Base-by-base conservation (phyloP, 2,797 vertebrate genomes). In the Macroramphosus scolopax region DNA sequence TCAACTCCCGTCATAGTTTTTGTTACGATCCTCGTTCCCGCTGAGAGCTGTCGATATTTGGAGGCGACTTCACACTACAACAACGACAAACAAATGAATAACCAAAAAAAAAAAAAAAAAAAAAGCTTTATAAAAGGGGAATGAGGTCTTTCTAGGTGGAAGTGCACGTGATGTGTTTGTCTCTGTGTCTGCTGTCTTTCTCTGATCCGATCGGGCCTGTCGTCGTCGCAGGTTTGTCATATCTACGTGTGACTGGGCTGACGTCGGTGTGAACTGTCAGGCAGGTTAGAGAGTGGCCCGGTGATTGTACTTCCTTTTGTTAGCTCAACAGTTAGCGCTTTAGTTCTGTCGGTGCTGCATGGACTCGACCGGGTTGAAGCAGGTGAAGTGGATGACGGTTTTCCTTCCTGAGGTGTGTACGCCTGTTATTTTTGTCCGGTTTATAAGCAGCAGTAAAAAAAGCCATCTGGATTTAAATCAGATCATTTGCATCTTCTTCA, bases 101-200 rank as follows among this genome's bases (percentile, higher is more conserved):
- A 75, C 46, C 51, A n/a, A n/a, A n/a, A n/a, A 68, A 62, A 60
- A 49, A 40, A 46, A 51, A 26, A 22, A 30, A 17, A 71, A 38
- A 66, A 59, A 71, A 65, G 63, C 73, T 79, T 81, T 81, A 72
- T 45, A 43, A 57, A 77, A n/a, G 60, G 63, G 42, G 53, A 55
- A 49, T 44, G 55, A 77, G 75, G 76, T 65, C 50, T 74, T 51
- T 65, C 22, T 60, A 40, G 54, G 61, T 49, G 28, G 50, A 62
- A 38, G 68, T 64, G 65, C 33, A 36, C 52, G 57, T 60, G 49
- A 17, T 2, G 48, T 18, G 39, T 9, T 40, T 60, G 38, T 28
- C 42, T 64, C 25, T 12, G 17, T 64, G 51, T 75, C 51, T 56
- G 67, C 60, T 64, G 60, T 64, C n/a, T n/a, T n/a, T n/a, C n/a